Percentiles rank a stretch among this genome's conserved stretches.
These are phyloP conservation scores for Zygogramma bicolorata DNA, from an alignment of 2,888 invertebrate species.

Conservation along the genomic window DNA sequence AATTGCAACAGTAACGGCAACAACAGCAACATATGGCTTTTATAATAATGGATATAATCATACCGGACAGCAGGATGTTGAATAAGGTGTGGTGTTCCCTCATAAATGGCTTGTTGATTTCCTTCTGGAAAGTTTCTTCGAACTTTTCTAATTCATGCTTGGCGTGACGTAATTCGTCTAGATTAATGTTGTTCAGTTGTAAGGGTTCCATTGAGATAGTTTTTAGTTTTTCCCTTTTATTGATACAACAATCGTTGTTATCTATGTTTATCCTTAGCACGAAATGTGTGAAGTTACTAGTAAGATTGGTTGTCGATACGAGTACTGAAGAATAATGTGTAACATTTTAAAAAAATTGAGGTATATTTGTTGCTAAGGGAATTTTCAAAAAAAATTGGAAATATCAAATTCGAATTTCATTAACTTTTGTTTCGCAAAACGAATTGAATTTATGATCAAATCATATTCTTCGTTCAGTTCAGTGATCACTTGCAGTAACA, in stretches of 20 bases:
- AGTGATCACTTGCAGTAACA: too few species aligned
- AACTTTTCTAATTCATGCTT: conserved; percentile 42
- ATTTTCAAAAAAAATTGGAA: too few species aligned
- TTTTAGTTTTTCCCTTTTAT: not conserved
- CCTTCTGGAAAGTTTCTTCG: conserved; percentile 35
- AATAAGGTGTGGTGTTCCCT: not conserved
- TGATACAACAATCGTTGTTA: not conserved
- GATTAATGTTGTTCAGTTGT: conserved; percentile 34
- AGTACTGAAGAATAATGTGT: too few species aligned
- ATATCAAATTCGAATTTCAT: too few species aligned
- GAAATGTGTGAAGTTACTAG: not conserved
- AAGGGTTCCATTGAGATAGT: conserved; percentile 24
- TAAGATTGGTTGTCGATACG: not conserved
- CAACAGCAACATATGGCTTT: too few species aligned
- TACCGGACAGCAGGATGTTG: conserved; percentile 12
- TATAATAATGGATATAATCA: too few species aligned
- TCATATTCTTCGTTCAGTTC: too few species aligned
- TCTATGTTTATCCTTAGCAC: not conserved
- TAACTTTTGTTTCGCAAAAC: too few species aligned
- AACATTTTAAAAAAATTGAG: too few species aligned
- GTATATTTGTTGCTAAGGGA: too few species aligned
- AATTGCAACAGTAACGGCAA: too few species aligned
- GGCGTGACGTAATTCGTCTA: conserved; percentile 37
- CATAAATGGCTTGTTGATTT: conserved; percentile 28
- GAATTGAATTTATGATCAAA: too few species aligned